A percentile compares a stretch with the other conserved stretches of the same genome.
Conservation (phyloP, 2,888 invertebrate species). For the Morinoia aosen region DNA sequence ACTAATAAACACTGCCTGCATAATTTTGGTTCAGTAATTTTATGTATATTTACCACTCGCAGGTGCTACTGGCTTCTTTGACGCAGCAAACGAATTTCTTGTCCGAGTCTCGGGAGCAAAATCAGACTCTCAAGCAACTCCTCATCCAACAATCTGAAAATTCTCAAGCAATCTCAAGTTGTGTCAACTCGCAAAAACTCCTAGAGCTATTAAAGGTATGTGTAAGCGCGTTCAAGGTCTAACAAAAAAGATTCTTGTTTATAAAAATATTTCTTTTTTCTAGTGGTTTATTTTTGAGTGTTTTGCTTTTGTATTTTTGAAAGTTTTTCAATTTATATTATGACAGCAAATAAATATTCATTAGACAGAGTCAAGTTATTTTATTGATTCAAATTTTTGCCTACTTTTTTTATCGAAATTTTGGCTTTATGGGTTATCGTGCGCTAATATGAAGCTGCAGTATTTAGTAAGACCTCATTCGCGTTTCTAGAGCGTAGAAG, state of each 20-base stretch:
- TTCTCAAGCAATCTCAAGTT: conserved; percentile 65
- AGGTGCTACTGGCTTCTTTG: conserved; percentile 87
- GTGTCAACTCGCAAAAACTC: conserved; percentile 84
- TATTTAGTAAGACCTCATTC: neutral
- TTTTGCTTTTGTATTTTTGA: neutral
- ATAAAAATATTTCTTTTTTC: too few species aligned
- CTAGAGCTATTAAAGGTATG: conserved; percentile 84
- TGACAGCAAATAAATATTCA: neutral
- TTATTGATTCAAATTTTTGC: neutral
- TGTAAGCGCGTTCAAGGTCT: neutral
- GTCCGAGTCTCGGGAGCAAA: conserved; percentile 87
- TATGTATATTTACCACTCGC: neutral
- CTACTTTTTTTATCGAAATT: too few species aligned
- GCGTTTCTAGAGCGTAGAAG: conserved; percentile 79
- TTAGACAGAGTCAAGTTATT: neutral
- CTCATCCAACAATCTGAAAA: conserved; percentile 71
- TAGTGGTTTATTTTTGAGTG: neutral
- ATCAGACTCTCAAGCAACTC: conserved; percentile 86
- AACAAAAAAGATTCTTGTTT: neutral
- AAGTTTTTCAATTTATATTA: neutral
- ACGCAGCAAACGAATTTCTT: conserved; percentile 93
- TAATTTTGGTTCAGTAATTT: neutral
- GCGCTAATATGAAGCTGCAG: too few species aligned
- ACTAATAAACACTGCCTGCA: neutral
- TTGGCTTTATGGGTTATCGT: too few species aligned